phyloP scores from a whole-genome alignment of 2,797 vertebrate genomes.

The Oreortyx pictus region DNA sequence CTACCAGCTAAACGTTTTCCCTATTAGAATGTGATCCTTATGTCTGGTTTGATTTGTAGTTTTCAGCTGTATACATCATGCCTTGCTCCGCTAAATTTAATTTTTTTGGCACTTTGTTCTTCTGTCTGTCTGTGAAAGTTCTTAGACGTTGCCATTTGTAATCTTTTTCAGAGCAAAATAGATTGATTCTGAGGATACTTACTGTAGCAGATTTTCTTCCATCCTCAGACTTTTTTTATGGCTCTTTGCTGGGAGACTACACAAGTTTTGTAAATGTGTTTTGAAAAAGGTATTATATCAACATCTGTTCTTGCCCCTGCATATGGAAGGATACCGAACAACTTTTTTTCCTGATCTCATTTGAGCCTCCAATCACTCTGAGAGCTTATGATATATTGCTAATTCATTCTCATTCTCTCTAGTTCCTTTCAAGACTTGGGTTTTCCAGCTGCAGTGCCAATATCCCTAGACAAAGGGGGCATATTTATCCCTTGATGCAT shows the following conservation, averaged over 20 bases:
- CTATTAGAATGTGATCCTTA: background rate
- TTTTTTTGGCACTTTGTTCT: background rate
- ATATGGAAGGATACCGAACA: background rate
- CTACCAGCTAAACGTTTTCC: background rate
- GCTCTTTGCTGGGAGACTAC: background rate
- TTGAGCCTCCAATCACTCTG: background rate
- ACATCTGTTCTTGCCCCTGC: background rate
- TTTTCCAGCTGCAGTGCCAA: background rate
- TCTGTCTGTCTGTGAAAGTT: background rate
- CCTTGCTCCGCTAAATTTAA: background rate
- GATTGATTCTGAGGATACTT: background rate
- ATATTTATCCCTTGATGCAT: background rate
- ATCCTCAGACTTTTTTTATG: background rate
- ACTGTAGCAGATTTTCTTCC: background rate
- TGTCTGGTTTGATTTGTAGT: background rate
- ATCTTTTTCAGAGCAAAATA: background rate
- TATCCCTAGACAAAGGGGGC: background rate
- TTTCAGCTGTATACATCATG: background rate
- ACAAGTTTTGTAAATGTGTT: background rate
- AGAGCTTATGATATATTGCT: background rate
- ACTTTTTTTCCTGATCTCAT: background rate
- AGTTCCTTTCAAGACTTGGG: background rate
- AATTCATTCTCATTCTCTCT: background rate
- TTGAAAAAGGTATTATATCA: background rate
- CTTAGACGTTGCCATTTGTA: background rate